These are phyloP conservation scores for Ancistrus triradiatus DNA, from an alignment of 2,113 vertebrate genomes.

Conservation along the genomic window DNA sequence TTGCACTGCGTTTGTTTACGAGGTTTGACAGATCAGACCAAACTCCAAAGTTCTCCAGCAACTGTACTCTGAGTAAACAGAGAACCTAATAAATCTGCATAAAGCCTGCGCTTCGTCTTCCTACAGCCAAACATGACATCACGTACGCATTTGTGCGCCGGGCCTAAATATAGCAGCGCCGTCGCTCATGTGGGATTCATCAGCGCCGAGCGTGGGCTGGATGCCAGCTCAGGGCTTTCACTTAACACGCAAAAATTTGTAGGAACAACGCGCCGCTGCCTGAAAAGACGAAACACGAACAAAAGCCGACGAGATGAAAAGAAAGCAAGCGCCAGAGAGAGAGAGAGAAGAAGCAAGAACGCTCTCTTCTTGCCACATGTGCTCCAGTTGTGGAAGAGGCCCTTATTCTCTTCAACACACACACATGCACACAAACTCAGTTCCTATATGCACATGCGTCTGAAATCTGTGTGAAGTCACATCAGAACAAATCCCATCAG, in stretches of 20 bases:
- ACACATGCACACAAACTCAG: too few relatives aligned
- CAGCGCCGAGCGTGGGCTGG: constrained; percentile 63
- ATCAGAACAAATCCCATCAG: not conserved
- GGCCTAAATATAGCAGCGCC: constrained; percentile 60
- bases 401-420: too few relatives aligned
- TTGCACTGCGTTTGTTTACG: too few relatives aligned
- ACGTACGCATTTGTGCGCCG: constrained; percentile 25
- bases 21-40: too few relatives aligned
- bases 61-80: too few relatives aligned
- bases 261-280: constrained; percentile 57
- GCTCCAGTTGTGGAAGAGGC: constrained; percentile 1
- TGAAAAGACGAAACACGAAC: constrained; percentile 45
- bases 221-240: constrained; percentile 56
- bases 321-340: too few relatives aligned
- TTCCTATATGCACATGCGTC: too few relatives aligned
- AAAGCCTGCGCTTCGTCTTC: too few relatives aligned
- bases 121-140: not conserved
- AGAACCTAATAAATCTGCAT: too few relatives aligned
- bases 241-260: constrained; percentile 62
- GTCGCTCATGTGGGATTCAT: constrained; percentile 59
- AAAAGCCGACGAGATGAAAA: constrained; percentile 6
- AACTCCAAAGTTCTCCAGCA: too few relatives aligned
- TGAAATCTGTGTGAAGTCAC: not conserved
- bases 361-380: not conserved
- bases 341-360: constrained; percentile 29